A percentile compares a stretch with the other conserved stretches of the same genome.
Evolutionary conservation across 2,888 invertebrate genomes (phyloP).

Genomic region (Tetheella fluctuosa): DNA sequence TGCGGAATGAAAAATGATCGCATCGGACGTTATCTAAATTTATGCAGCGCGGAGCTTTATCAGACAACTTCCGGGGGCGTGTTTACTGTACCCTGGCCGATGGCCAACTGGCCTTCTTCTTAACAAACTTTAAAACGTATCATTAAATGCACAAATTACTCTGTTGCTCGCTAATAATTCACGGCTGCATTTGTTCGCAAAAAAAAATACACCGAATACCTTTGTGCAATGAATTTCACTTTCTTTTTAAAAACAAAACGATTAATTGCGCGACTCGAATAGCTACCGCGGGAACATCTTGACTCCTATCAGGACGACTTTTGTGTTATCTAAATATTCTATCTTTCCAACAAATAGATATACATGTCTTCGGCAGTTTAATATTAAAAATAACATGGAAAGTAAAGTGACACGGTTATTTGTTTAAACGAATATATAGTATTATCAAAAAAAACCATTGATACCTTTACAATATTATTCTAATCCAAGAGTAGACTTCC

Average conservation of each 20-base stretch:
- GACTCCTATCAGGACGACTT: not conserved
- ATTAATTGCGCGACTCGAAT: slow-evolving; percentile 33
- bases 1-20: slow-evolving; percentile 27
- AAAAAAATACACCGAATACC: slow-evolving; percentile 50
- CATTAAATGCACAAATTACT: slow-evolving; percentile 66
- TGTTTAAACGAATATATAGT: slow-evolving; percentile 26
- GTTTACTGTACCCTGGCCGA: slow-evolving; percentile 59
- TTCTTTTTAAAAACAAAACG: slow-evolving; percentile 47
- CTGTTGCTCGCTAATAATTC: slow-evolving; percentile 53
- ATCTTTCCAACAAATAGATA: slow-evolving; percentile 2
- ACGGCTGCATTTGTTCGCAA: slow-evolving; percentile 50
- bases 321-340: not conserved
- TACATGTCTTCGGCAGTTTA: not conserved
- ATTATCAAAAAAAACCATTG: slow-evolving; percentile 11
- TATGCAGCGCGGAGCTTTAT: slow-evolving; percentile 46
- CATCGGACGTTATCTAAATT: slow-evolving; percentile 45
- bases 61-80: slow-evolving; percentile 66
- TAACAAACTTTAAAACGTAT: slow-evolving; percentile 50
- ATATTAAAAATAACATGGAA: slow-evolving; percentile 31
- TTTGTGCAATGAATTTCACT: slow-evolving; percentile 25
- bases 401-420: slow-evolving; percentile 37
- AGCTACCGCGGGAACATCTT: not conserved
- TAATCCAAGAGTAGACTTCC: slow-evolving; percentile 11
- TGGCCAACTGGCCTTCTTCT: slow-evolving; percentile 71
- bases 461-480: slow-evolving; percentile 22